Evolutionary conservation across 2,113 vertebrate genomes (phyloP).

Genomic region (Bambusicola thoracicus): DNA sequence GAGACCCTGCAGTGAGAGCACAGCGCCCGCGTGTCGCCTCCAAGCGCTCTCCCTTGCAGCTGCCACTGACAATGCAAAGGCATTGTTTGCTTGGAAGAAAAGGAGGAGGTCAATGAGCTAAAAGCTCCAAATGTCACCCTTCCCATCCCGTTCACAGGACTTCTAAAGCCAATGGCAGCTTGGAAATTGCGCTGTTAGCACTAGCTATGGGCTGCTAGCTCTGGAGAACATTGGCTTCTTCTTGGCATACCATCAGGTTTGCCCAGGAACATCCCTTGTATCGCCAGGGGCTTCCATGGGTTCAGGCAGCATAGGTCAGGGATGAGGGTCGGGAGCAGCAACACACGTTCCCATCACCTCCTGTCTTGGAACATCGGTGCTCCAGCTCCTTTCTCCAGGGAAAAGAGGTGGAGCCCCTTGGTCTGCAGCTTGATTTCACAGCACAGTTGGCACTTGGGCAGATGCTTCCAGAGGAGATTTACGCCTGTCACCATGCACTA

Average conservation of each 20-base stretch:
- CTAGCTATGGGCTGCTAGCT: neutral
- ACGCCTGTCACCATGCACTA: accelerated
- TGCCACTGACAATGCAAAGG: neutral
- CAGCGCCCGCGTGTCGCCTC: neutral
- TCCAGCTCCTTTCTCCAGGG: neutral
- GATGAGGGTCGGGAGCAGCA: neutral
- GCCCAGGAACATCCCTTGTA: neutral
- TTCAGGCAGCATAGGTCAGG: accelerated
- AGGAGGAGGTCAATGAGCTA: neutral
- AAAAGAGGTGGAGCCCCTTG: neutral
- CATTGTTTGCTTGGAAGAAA: neutral
- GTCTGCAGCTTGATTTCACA: neutral
- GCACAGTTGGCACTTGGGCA: accelerated
- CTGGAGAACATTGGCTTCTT: accelerated
- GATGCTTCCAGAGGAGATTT: neutral
- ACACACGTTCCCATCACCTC: neutral
- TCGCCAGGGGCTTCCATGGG: neutral
- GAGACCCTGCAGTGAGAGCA: neutral
- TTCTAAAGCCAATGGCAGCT: conserved; percentile 2
- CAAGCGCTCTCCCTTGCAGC: neutral
- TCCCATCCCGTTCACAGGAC: neutral
- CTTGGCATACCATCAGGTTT: accelerated
- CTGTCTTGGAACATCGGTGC: accelerated
- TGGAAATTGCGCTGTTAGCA: neutral
- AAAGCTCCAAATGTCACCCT: conserved; percentile 28